These are phyloP conservation scores for Cherax destructor DNA, from an alignment of 1,140 invertebrate genomes.

Conservation along the genomic window DNA sequence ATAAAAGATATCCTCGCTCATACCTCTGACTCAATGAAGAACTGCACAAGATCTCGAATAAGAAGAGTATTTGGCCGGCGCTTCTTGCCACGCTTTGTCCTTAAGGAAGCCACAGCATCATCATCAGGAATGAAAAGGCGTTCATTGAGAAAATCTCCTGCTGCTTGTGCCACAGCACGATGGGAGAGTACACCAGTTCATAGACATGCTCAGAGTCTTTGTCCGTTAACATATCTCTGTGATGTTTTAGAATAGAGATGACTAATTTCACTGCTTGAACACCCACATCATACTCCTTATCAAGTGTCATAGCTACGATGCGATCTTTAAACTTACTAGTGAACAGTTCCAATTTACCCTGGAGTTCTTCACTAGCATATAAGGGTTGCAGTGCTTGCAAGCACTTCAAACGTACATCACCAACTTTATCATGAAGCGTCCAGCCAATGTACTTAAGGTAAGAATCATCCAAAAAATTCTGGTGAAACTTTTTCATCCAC, in stretches of 20 bases:
- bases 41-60: constrained; percentile 96
- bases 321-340: constrained; percentile 99
- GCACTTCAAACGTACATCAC: constrained; percentile 82
- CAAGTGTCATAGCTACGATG: constrained; percentile 98
- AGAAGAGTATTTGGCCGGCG: constrained; percentile 95
- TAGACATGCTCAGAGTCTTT: constrained; percentile 99
- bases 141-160: constrained; percentile 98
- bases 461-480: constrained; percentile 93
- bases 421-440: constrained; percentile 96
- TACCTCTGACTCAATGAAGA: constrained; percentile 98
- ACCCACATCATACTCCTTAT: constrained; percentile 98
- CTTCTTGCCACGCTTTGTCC: constrained; percentile 92
- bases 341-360: constrained; percentile 97
- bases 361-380: constrained; percentile 96
- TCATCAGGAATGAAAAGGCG: constrained; percentile 91
- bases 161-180: constrained; percentile 94
- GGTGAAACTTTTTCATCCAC: constrained; percentile 99
- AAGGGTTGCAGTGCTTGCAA: constrained; percentile 91
- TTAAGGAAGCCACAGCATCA: constrained; percentile 82
- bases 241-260: constrained; percentile 95
- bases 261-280: constrained; percentile 97
- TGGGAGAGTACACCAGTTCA: constrained; percentile 99
- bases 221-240: constrained; percentile 94
- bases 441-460: constrained; percentile 99
- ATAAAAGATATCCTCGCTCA: not conserved